A percentile compares a stretch with the other conserved stretches of the same genome.
Conservation (phyloP, 2,113 vertebrate genomes). For the Toxostoma redivivum region DNA sequence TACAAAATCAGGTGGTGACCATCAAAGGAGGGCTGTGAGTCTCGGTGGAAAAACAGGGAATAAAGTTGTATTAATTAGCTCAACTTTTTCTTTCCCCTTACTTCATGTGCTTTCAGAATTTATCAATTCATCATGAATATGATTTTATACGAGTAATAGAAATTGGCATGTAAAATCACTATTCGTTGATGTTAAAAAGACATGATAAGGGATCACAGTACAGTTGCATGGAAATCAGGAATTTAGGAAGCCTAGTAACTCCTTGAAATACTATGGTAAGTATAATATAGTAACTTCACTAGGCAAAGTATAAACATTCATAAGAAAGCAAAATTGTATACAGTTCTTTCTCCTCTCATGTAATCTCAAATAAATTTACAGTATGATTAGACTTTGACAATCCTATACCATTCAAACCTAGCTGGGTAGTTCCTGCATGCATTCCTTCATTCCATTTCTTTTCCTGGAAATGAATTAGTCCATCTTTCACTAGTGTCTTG, state of each 20-base stretch:
- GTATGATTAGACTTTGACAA: not conserved
- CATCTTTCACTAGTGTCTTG: not conserved
- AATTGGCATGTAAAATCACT: not conserved
- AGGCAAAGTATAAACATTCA: not conserved
- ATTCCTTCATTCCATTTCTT: not conserved
- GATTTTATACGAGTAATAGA: not conserved
- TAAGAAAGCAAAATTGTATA: not conserved
- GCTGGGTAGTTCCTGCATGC: not conserved
- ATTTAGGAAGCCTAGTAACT: not conserved
- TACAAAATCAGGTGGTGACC: not conserved
- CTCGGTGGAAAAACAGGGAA: accelerated
- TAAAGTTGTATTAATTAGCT: not conserved
- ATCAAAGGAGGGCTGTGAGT: not conserved
- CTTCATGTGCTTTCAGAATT: not conserved
- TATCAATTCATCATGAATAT: not conserved
- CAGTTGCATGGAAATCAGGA: not conserved
- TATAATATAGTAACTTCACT: not conserved
- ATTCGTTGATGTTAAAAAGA: not conserved
- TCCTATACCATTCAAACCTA: not conserved
- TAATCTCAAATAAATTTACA: not conserved
- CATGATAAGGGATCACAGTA: not conserved
- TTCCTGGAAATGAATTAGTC: not conserved
- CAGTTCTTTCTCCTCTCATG: not conserved
- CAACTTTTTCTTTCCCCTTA: not conserved
- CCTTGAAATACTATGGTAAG: not conserved